Evolutionary conservation across 2,797 vertebrate species (phyloP), one percentile per base, ranked within the genome.

Genomic region (Typhlichthys subterraneus): DNA sequence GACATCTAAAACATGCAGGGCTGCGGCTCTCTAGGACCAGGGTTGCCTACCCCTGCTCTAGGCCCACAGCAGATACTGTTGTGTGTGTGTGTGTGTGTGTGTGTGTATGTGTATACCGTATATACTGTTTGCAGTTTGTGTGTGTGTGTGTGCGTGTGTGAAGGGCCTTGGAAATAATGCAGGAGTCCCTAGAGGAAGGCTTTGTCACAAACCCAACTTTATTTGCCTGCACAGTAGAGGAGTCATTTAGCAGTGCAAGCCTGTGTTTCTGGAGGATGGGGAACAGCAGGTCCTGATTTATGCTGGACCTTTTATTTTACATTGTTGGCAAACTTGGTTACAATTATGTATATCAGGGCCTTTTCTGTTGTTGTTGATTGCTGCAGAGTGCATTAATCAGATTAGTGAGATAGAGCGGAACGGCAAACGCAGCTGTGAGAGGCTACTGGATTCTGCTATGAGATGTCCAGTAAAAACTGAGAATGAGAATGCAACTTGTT

Each of bases 271-370:
- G 67, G 45, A 72, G 63, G 72, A 67, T 63, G 52, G 48, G 57
- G 75, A 58, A 64, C 60, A 50, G 49, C 48, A 57, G 17, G 46
- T 62, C 73, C 58, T 77, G 59, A 88, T 85, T 80, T 81, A 85
- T 79, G 71, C 71, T 47, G 57, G 11, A 53, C 55, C 65, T 81
- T 84, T 86, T 73, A 86, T 83, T 85, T 85, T 77, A 85, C 76
- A 80, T 79, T 80, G 79, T 78, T 79, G 77, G 87, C 85, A 88
- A 83, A 87, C 75, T 65, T 85, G 82, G 89, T 90, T 88, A 86
- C 82, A 90, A 88, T 90, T 86, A 89, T 88, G 84, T 77, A 87
- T 87, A 83, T 88, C 77, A 85, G 83, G 74, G 76, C 69, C 65
- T 1, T 65, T 75, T 80, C 70, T 84, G 79, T 80, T 71, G 57